phyloP scores from a whole-genome alignment of 2,888 invertebrate species.

The Dynastes tityus region DNA sequence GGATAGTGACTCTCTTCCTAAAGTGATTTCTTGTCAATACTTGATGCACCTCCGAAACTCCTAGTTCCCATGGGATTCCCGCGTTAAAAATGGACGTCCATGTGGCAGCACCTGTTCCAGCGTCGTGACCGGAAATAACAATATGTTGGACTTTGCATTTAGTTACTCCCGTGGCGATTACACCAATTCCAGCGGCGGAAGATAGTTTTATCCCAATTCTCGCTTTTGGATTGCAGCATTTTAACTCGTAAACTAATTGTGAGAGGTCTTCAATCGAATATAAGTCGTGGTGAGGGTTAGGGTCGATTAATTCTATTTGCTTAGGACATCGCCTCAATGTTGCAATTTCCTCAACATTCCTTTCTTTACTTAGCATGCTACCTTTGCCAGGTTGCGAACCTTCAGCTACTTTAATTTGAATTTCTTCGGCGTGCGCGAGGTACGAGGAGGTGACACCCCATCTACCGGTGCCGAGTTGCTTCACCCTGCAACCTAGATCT shows the following conservation, averaged over 20 bases:
- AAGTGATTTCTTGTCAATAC: constrained; percentile 94
- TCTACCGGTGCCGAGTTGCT: constrained; percentile 98
- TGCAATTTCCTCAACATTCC: constrained; percentile 96
- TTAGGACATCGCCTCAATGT: constrained; percentile 95
- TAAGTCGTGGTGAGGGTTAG: constrained; percentile 99
- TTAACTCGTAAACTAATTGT: constrained; percentile 97
- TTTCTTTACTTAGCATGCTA: constrained; percentile 90
- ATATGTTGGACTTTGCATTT: constrained; percentile 99
- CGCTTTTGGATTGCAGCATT: constrained; percentile 96
- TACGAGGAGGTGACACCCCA: constrained; percentile 99
- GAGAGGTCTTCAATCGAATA: constrained; percentile 99
- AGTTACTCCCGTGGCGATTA: constrained; percentile 97
- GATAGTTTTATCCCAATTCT: constrained; percentile 98
- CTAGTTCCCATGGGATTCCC: constrained; percentile 98
- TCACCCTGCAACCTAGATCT: constrained; percentile 93
- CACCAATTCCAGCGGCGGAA: constrained; percentile 98
- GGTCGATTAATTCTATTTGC: constrained; percentile 97
- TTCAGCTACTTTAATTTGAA: constrained; percentile 99
- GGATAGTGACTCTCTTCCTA: constrained; percentile 92
- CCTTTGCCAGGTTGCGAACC: constrained; percentile 99
- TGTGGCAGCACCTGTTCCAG: constrained; percentile 98
- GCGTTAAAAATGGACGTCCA: constrained; percentile 99
- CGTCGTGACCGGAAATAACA: constrained; percentile 99
- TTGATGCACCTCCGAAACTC: constrained; percentile 98
- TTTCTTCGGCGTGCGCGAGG: constrained; percentile 96